Base-by-base conservation (phyloP, 1,140 invertebrate genomes). In the Carposina sasakii region DNA sequence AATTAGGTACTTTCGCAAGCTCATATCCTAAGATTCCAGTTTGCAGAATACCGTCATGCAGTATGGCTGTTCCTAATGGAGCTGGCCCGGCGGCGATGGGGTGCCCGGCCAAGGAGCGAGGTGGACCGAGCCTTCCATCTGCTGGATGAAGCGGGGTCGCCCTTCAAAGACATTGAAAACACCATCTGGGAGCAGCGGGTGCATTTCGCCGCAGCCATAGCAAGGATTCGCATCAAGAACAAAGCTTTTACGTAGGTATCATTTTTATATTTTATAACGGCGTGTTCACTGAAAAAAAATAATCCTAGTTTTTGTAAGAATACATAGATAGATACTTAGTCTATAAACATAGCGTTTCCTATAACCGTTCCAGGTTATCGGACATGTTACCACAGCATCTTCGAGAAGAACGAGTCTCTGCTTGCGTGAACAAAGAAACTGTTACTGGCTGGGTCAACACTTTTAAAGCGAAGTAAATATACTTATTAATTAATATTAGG, bases 401-500 rank as follows among this genome's bases (percentile, higher is more conserved):
- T 42, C 87, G 90, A 33, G 89, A 91, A 52, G 89, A 90, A 31
- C 87, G 88, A 37, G 83, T 91, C 12, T 86, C 85, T 1, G 88
- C 88, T 39, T 86, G 87, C 10, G 82, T 88, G 1, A 85, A 89
- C 23, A 87, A 88, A 40, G 85, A 88, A 0, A 86, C 90, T 0
- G 87, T 92, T 3, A 91, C 90, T 0, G 92, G 91, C 49, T 94
- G 92, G 92, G 88, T 94, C 0, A 94, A 94, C 71, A 89, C 88
- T 0, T 90, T 89, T 46, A 90, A 91, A 73, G 78, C 88, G n/a
- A 87, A 86, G 91, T 90, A 65, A 83, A 81, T 67, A 56, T 33
- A 42, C n/a, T n/a, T n/a, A n/a, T n/a, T n/a, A n/a, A n/a, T n/a
- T n/a, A n/a, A n/a, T n/a, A n/a, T n/a, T n/a, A n/a, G n/a, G n/a